A percentile compares a stretch with the other conserved stretches of the same genome.
Conservation (phyloP, 2,888 invertebrate species). For the Diabrotica balteata region DNA sequence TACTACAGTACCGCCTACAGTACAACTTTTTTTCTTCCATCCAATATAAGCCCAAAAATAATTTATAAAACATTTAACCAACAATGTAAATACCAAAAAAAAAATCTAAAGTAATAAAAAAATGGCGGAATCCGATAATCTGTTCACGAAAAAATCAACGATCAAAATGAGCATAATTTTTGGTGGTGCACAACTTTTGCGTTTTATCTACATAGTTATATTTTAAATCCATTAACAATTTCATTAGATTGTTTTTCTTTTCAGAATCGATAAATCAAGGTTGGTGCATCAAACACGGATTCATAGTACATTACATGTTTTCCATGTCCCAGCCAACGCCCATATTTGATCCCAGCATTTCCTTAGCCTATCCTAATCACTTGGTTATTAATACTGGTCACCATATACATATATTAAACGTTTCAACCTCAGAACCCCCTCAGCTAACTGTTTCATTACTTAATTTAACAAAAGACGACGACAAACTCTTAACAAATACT, state of each 20-base stretch:
- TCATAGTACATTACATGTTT: slow-evolving; percentile 91
- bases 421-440: slow-evolving; percentile 53
- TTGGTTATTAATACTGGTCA: slow-evolving; percentile 60
- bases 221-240: too few species aligned
- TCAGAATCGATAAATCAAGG: slow-evolving; percentile 52
- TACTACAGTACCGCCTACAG: too few species aligned
- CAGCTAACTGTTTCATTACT: slow-evolving; percentile 41
- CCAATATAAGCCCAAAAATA: too few species aligned
- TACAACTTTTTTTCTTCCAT: too few species aligned
- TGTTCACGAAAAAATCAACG: too few species aligned
- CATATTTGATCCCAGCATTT: slow-evolving; percentile 56
- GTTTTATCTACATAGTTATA: too few species aligned
- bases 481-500: slow-evolving; percentile 37
- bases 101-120: too few species aligned
- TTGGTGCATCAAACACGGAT: slow-evolving; percentile 84
- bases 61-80: too few species aligned
- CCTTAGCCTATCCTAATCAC: slow-evolving; percentile 58
- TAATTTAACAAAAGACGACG: slow-evolving; percentile 49
- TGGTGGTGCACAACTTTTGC: too few species aligned
- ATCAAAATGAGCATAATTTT: too few species aligned
- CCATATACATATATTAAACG: slow-evolving; percentile 59
- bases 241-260: slow-evolving; percentile 32
- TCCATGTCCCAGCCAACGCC: slow-evolving; percentile 85
- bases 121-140: too few species aligned
- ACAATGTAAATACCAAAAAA: too few species aligned